Evolutionary conservation across 1,140 invertebrate genomes (phyloP), one percentile per base, ranked within the genome.

Genomic region (Zaprionus nigranus): DNA sequence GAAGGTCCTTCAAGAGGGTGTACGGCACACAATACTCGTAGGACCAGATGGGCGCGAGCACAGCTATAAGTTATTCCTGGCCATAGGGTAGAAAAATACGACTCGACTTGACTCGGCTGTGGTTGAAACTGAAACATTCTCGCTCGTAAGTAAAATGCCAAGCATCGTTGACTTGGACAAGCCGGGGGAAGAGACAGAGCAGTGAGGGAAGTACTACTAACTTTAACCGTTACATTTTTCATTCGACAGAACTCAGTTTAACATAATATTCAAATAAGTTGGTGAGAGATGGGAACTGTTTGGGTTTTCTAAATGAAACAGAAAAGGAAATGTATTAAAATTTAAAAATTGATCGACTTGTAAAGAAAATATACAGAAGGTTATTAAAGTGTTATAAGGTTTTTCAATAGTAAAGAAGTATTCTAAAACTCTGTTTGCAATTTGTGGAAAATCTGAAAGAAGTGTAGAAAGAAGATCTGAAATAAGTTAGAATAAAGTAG

Each of bases 211-310:
- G 49, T 28, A 28, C 7, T 62, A 56, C 43, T 12, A 61, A 53
- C 1, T 26, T 17, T 70, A 66, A 24, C 72, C 72, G 72, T 75
- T 75, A 75, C 72, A 58, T 70, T 63, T 38, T 36, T n/a, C n/a
- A 46, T 9, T 1, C 13, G 7, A 22, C n/a, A 64, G 28, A 2
- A n/a, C 38, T 6, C 40, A 3, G 0, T 46, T 46, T 46, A 46
- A 22, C 51, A 54, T 54, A 53, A 46, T 54, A 62, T 62, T 20
- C 30, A 46, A 34, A 64, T 64, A 24, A 46, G 17, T 6, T 9
- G n/a, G 13, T 3, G 12, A 40, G 38, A n/a, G 15, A 6, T 46
- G 40, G 40, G 40, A 46, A 46, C 5, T n/a, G 1, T n/a, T 17
- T 17, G 40, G 1, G 40, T 43, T 40, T 40, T 40, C 38, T 15